Percentiles rank a stretch among this genome's conserved stretches.
phyloP scores from a whole-genome alignment of 2,888 invertebrate species.

The Thereva nobilitata region DNA sequence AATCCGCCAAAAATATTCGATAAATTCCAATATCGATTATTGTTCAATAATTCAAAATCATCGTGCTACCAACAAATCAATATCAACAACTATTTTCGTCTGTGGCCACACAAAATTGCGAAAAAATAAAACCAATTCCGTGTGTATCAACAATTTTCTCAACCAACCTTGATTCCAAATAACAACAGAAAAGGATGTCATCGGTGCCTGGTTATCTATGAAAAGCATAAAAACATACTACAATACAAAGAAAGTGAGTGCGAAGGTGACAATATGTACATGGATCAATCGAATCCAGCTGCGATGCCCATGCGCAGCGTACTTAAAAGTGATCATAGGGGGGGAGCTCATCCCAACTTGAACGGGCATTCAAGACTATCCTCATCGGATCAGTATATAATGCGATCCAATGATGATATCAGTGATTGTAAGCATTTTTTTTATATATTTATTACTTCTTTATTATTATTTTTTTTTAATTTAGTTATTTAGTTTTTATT shows the following conservation, averaged over 20 bases:
- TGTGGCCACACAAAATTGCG: too few species aligned
- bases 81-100: too few species aligned
- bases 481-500: slow-evolving; percentile 14
- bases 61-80: too few species aligned
- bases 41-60: too few species aligned
- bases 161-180: slow-evolving; percentile 44
- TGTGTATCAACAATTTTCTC: not conserved
- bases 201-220: slow-evolving; percentile 93
- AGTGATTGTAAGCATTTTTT: slow-evolving; percentile 59
- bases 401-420: slow-evolving; percentile 60
- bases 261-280: slow-evolving; percentile 61
- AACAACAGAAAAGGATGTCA: slow-evolving; percentile 84
- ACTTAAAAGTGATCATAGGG: slow-evolving; percentile 60
- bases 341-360: slow-evolving; percentile 61
- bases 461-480: not conserved
- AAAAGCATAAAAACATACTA: slow-evolving; percentile 91
- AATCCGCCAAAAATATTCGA: too few species aligned
- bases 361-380: slow-evolving; percentile 61
- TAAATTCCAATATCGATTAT: too few species aligned
- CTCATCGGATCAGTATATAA: slow-evolving; percentile 61
- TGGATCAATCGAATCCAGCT: slow-evolving; percentile 61
- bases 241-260: slow-evolving; percentile 98
- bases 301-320: slow-evolving; percentile 61
- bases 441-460: slow-evolving; percentile 20
- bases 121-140: too few species aligned